phyloP scores from a whole-genome alignment of 2,888 invertebrate species.

The Nemoura dubitans region DNA sequence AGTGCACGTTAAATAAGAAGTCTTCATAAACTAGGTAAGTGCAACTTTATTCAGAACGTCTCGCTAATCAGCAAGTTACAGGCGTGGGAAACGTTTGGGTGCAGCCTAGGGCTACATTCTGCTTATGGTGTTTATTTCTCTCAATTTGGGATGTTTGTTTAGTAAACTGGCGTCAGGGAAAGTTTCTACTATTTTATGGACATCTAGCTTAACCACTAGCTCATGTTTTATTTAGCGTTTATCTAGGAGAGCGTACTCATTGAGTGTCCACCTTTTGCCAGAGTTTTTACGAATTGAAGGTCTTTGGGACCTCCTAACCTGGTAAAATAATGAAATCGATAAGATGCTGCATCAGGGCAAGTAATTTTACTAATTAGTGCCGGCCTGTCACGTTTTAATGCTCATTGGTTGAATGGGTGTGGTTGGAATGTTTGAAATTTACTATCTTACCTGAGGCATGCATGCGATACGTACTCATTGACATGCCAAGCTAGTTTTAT shows the following conservation, averaged over 20 bases:
- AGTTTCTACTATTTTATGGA: constrained; percentile 18
- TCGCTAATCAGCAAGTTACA: not conserved
- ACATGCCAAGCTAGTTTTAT: too few species aligned
- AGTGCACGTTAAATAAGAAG: not conserved
- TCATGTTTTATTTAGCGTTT: not conserved
- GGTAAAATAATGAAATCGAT: not conserved
- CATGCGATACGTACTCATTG: too few species aligned
- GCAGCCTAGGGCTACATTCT: not conserved
- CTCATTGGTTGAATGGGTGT: not conserved
- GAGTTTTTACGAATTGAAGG: not conserved
- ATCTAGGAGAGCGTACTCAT: not conserved
- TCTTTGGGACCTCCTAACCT: not conserved
- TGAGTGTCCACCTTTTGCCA: not conserved
- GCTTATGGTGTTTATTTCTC: constrained; percentile 34
- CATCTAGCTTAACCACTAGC: constrained; percentile 14
- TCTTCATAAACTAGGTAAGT: not conserved
- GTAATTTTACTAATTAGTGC: not conserved
- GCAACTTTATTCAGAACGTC: not conserved
- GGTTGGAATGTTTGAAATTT: not conserved
- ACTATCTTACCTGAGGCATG: too few species aligned
- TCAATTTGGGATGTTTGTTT: constrained; percentile 39
- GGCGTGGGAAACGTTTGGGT: constrained; percentile 7
- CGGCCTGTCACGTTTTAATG: not conserved
- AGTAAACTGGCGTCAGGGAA: constrained; percentile 32
- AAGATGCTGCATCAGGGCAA: not conserved